Evolutionary conservation across 2,888 invertebrate species (phyloP), one percentile per base, ranked within the genome.

Genomic region (Caenorhabditis imperialis): DNA sequence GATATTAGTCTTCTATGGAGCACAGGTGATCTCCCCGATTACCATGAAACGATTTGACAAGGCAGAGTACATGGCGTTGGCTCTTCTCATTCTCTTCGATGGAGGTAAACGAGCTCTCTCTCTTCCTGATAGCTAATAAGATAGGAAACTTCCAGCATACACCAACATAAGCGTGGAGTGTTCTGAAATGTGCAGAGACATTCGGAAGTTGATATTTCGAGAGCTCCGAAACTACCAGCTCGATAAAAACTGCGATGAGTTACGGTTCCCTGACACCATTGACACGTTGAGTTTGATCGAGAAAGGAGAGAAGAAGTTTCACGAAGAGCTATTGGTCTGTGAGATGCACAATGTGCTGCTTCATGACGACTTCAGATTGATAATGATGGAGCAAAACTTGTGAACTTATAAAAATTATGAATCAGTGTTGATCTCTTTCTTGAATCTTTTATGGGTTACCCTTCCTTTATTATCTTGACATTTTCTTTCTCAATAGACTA

Each of bases 121-220:
- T 10, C n/a, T n/a, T n/a, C n/a, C n/a, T n/a, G n/a, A n/a, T n/a
- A n/a, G n/a, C n/a, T n/a, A n/a, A n/a, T n/a, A n/a, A n/a, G n/a
- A n/a, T n/a, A n/a, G n/a, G n/a, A n/a, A n/a, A 45, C 30, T 50
- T 61, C 18, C 54, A 54, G 63, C 54, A 3, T 63, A 63, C 16
- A 23, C 45, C 8, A 63, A 63, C 20, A 47, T 63, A 10, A 63
- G 63, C 16, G 63, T 54, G 14, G 63, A 63, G n/a, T 54, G 63
- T 16, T 37, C 48, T 2, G 7, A 12, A 12, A 22, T 38, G 2
- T 63, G 63, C n/a, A 45, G 47, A 30, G 22, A 27, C 4, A 5
- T 63, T 4, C 47, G 63, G 14, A 63, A 63, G 47, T 22, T 63
- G 22, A n/a, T 63, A 5, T 25, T 54, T 20, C 47, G 45, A 20